These are phyloP conservation scores for Chrysemys picta DNA, from an alignment of 2,113 vertebrate genomes.

Conservation along the genomic window DNA sequence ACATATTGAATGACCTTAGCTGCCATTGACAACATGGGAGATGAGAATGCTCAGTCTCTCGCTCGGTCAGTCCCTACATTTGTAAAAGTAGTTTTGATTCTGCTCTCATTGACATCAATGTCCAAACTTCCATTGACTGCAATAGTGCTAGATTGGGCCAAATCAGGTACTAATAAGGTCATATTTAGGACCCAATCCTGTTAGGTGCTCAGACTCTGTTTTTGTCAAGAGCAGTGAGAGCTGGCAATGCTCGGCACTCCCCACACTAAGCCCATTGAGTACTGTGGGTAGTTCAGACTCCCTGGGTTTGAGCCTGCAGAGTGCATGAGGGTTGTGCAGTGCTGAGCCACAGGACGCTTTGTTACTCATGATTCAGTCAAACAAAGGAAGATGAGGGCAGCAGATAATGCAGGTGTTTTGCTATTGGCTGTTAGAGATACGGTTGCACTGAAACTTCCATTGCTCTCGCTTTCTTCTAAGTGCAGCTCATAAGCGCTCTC, in stretches of 20 bases:
- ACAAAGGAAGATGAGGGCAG: background rate
- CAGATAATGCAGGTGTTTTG: background rate
- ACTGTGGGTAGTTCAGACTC: background rate
- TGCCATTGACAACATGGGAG: background rate
- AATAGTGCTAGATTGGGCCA: constrained; percentile 49
- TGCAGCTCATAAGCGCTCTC: background rate
- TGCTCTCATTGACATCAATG: constrained; percentile 25
- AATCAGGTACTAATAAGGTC: constrained; percentile 30
- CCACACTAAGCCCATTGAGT: background rate
- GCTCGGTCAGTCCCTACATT: constrained; percentile 33
- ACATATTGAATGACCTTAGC: background rate
- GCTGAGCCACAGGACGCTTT: background rate
- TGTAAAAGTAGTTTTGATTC: constrained; percentile 49
- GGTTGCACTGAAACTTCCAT: background rate
- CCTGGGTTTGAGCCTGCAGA: background rate
- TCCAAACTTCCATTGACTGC: constrained; percentile 19
- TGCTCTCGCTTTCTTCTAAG: background rate
- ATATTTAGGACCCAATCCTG: constrained; percentile 22
- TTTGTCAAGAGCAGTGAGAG: background rate
- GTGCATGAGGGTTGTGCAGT: background rate
- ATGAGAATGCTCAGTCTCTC: background rate
- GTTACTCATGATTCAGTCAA: background rate
- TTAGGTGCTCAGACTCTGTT: background rate
- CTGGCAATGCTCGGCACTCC: background rate
- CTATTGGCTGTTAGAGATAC: background rate